These are phyloP conservation scores for Lymantria dispar DNA, from an alignment of 2,888 invertebrate species.

Conservation along the genomic window DNA sequence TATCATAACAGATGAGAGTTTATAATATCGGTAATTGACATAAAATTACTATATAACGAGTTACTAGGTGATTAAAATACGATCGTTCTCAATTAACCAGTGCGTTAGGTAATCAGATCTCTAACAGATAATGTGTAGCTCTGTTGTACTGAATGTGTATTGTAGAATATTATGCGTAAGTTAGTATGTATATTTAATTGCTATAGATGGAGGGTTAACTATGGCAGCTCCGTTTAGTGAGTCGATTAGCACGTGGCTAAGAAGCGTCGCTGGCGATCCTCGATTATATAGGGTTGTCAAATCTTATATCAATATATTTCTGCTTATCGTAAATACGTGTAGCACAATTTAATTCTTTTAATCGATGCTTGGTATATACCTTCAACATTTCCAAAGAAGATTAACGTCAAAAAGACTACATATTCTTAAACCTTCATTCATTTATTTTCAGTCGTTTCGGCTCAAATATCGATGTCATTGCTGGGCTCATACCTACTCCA, in stretches of 20 bases:
- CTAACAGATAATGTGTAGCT: slow-evolving; percentile 8
- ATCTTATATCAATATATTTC: neutral
- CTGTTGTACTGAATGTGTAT: slow-evolving; percentile 1
- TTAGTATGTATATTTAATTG: slow-evolving; percentile 29
- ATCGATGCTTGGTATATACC: too few relatives aligned
- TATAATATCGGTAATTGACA: slow-evolving; percentile 10
- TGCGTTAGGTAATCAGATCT: slow-evolving; percentile 9
- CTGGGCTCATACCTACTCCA: too few relatives aligned
- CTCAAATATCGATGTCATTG: too few relatives aligned
- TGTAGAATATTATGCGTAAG: slow-evolving; percentile 23
- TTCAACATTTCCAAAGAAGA: too few relatives aligned
- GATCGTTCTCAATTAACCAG: slow-evolving; percentile 3
- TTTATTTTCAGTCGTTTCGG: too few relatives aligned
- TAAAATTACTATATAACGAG: slow-evolving; percentile 11
- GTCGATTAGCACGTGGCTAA: slow-evolving; percentile 71
- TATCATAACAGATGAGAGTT: slow-evolving; percentile 7
- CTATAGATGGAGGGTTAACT: slow-evolving; percentile 33
- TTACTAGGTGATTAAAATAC: slow-evolving; percentile 10
- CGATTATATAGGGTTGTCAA: slow-evolving; percentile 56
- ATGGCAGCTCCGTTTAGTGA: slow-evolving; percentile 56
- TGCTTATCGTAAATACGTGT: too few relatives aligned
- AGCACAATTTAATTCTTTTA: too few relatives aligned
- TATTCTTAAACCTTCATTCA: too few relatives aligned
- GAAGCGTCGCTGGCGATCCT: slow-evolving; percentile 57
- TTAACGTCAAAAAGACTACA: too few relatives aligned